Evolutionary conservation across 1,140 invertebrate genomes (phyloP), one percentile per base, ranked within the genome.

Genomic region (Tetramorium alpestre): DNA sequence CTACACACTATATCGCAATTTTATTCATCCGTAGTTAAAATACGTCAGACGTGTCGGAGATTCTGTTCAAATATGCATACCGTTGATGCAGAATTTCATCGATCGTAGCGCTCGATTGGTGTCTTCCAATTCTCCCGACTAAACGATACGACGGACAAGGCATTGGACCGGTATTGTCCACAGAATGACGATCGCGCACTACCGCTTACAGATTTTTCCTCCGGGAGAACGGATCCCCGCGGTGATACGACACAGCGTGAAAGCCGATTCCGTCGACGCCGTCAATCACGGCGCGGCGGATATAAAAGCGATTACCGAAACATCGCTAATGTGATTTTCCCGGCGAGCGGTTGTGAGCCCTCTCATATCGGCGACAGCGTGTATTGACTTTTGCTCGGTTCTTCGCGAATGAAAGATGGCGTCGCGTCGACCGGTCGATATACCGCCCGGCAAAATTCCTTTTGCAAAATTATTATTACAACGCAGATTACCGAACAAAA

Each of bases 231-330:
- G 69, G 80, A 75, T 85, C 72, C 72, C 82, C 87, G 82, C 47
- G 87, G 49, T 62, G 73, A 84, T 84, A 84, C 62, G 81, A 88
- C 87, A 76, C 58, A 82, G 54, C 87, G 51, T 85, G 76, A 90
- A 89, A 90, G 86, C 88, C 86, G 89, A 90, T 90, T 89, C 77
- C 85, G 81, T 88, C 89, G 86, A 60, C 80, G 86, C 86, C 78
- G 89, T 90, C 88, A 88, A 84, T 90, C 89, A 88, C 76, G 73
- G 28, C 64, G 41, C 82, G 47, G n/a, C 70, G 76, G 89, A 88
- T 85, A 85, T 91, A 90, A 91, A 91, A 90, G 89, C 89, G 90
- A 91, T 91, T 91, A 91, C 89, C 89, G 90, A 91, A 91, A 91
- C 90, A 90, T 91, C 90, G 86, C 89, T 91, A 91, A 91, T 91